Evolutionary conservation across 2,888 invertebrate genomes (phyloP), one percentile per base, ranked within the genome.

Genomic region (Oeneis ivallda): DNA sequence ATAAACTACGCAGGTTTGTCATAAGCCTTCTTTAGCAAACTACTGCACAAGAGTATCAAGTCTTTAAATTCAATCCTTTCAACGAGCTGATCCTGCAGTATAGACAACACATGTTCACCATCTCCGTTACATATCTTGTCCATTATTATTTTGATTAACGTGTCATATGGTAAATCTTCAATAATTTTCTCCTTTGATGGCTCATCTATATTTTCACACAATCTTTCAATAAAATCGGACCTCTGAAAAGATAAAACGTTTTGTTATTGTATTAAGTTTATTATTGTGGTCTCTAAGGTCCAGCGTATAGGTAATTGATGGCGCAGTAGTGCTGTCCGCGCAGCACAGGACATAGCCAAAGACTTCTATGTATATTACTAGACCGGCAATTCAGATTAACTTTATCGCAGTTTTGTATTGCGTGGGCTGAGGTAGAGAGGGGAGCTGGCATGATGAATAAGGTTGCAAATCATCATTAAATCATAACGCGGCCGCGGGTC

Each of bases 11-110:
- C 53, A 47, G 75, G 69, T 66, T 80, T 84, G 37, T 83, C 77
- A 68, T 83, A 75, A 19, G 83, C 69, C 63, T 77, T 80, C 57
- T 79, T 79, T 58, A 89, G 74, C 57, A 89, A 65, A 10, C 84
- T 72, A 75, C 81, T 84, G 76, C 89, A 86, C 59, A 87, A 80
- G 64, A 83, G 69, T 60, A 85, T 75, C 59, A 89, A 79, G 63
- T 85, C 81, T 72, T 76, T 83, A 39, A 75, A 67, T 39, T 77
- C 77, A 73, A 84, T 87, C 64, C 74, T 85, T 17, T 82, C 72
- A 67, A 71, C 75, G n/a, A 89, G 70, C 71, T 78, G 81, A 60
- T 86, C 77, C 71, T 74, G 76, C 58, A 89, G 64, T 68, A 80
- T 77, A 2, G 78, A 70, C 41, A 87, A 50, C 13, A 50, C 39